Base-by-base conservation (phyloP, 2,888 invertebrate genomes). In the Lasioglossum villosulum region DNA sequence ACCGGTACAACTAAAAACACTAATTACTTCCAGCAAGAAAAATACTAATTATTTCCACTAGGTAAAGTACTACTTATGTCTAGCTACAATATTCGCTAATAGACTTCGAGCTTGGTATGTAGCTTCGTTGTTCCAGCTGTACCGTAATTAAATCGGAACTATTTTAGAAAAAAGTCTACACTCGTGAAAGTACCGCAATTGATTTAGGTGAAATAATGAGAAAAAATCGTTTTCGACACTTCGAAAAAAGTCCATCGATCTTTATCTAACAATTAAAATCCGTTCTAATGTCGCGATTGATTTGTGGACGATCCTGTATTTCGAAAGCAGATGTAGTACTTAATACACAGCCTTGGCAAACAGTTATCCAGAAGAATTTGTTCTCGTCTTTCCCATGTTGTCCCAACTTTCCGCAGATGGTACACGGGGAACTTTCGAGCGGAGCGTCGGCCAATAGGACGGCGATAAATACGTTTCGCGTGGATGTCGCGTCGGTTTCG, bases 401-500 rank as follows among this genome's bases (percentile, higher is more conserved):
- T 5, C 16, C 27, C 16, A 63, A 10, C 52, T 52, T 52, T 52
- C 8, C 23, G 52, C 23, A 52, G 52, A 52, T 52, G 52, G 23
- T 16, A 52, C 52, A 52, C 23, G 27, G 27, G 2, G 59, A 59
- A 66, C 34, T 30, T 66, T 19, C 3, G 1, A 42, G 30, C 34
- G 66, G 6, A 19, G 30, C 30, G 34, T 66, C 66, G 66, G 12
- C 23, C 68, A 39, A 37, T 37, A 68, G 68, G n/a, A 68, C 48
- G 70, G 19, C 39, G 71, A 72, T 75, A 77, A 86, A 84, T 84
- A 79, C 56, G 71, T 34, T 71, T 14, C 63, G 48, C 66, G 42
- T 37, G 45, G 73, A 52, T 56, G 59, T 78, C 72, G 34, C 71
- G 45, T 71, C 66, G 83, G 82, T 86, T 88, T 88, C 88, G 85